These are phyloP conservation scores for Rhinatrema bivittatum DNA, from an alignment of 2,797 vertebrate genomes.

Conservation along the genomic window DNA sequence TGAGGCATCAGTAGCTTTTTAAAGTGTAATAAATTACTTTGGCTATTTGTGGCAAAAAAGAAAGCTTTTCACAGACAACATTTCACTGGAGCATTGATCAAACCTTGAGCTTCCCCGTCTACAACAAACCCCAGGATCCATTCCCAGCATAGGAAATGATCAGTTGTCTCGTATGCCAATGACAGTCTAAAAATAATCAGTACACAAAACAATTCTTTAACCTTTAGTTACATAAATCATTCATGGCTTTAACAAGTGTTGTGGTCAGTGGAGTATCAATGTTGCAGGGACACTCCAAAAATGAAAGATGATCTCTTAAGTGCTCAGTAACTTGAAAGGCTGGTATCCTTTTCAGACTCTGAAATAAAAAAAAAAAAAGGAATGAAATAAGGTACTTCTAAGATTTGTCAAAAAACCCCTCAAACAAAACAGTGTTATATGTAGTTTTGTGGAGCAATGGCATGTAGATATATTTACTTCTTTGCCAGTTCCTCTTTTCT, in stretches of 20 bases:
- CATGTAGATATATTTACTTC: too few relatives aligned
- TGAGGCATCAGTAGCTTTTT: too few relatives aligned
- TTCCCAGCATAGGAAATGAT: conserved; percentile 1
- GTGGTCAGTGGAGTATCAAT: not conserved
- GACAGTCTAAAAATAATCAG: conserved; percentile 1
- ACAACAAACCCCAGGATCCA: conserved; percentile 2
- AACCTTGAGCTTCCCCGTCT: not conserved
- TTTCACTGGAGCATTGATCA: too few relatives aligned
- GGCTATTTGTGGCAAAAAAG: too few relatives aligned
- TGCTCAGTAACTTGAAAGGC: conserved; percentile 14
- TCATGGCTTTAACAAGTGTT: conserved; percentile 1
- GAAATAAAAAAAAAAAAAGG: too few relatives aligned
- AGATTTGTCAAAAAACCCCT: too few relatives aligned
- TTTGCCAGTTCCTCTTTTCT: too few relatives aligned
- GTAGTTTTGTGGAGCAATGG: conserved; percentile 10
- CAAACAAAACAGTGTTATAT: conserved; percentile 23
- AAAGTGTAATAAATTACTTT: too few relatives aligned
- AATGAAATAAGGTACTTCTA: too few relatives aligned
- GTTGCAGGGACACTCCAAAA: conserved; percentile 1
- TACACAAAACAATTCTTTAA: not conserved
- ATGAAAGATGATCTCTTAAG: conserved; percentile 14
- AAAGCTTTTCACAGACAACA: too few relatives aligned
- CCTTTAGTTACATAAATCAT: conserved; percentile 1
- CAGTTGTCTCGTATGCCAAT: not conserved
- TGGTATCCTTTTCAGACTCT: conserved; percentile 6